These are phyloP conservation scores for Tursiops truncatus DNA, from an alignment of 2,113 vertebrate genomes.

Conservation along the genomic window DNA sequence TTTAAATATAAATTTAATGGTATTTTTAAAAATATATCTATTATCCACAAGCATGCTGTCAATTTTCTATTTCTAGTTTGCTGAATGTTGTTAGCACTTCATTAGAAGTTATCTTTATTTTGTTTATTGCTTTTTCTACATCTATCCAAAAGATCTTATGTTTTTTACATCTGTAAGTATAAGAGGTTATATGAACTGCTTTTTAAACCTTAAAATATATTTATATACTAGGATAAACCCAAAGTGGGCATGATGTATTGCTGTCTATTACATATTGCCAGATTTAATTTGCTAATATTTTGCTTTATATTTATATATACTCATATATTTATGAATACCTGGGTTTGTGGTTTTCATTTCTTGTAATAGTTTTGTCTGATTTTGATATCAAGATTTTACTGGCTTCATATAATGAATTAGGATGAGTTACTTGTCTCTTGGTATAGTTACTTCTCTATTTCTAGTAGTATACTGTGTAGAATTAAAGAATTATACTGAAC, in stretches of 20 bases:
- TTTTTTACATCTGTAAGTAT: neutral
- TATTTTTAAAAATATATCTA: neutral
- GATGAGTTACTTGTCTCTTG: neutral
- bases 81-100: neutral
- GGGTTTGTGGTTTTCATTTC: neutral
- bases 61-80: neutral
- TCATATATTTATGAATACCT: neutral
- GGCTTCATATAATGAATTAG: neutral
- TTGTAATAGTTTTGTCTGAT: neutral
- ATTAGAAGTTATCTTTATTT: neutral
- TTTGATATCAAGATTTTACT: neutral
- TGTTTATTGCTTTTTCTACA: neutral
- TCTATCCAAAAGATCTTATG: neutral
- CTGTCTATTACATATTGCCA: neutral
- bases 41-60: neutral
- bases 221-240: neutral
- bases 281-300: neutral
- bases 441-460: neutral
- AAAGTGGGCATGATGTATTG: neutral
- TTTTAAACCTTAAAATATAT: neutral
- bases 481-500: neutral
- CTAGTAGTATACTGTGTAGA: neutral
- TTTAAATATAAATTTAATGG: neutral
- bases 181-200: neutral
- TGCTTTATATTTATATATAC: neutral